Evolutionary conservation across 2,113 vertebrate species (phyloP), one percentile per base, ranked within the genome.

Genomic region (Pheucticus melanocephalus): DNA sequence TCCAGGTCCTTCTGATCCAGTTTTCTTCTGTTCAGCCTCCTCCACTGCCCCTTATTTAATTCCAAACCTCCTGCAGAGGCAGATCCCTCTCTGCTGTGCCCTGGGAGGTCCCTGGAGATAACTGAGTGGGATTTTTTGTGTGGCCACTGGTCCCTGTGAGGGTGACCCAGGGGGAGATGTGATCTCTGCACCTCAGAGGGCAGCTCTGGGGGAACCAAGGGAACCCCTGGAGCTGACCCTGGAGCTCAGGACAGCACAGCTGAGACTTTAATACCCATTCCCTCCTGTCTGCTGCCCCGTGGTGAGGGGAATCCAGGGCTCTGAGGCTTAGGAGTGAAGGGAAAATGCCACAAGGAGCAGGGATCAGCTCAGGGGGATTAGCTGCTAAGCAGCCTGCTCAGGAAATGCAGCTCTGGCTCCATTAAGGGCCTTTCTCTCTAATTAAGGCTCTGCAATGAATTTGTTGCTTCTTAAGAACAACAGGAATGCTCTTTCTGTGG

Each of bases 251-350:
- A 66, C 72, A 53, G 15, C 7, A 31, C 6, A n/a, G 25, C 21
- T 23, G 76, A 59, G 57, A 3, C 31, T 30, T 19, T 75, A n/a
- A 71, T 24, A 12, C 68, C 53, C 6, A 4, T 40, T 64, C 42
- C 71, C 54, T 56, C 19, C 7, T 1, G 6, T 72, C 61, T 66
- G 40, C 80, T 75, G 5, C 27, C 3, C 9, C 0, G 0, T 39
- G 77, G 11, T 1, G 61, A 51, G 63, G 63, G 37, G 48, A 88
- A 72, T 37, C 39, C 39, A 45, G 69, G 44, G 78, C 85, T 96
- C 2, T 1, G 71, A 33, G 64, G 45, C 40, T 86, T 30, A 30
- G 33, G 45, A 54, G 25, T 0, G 40, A 31, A 50, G 73, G 78
- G 65, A 73, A 70, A 65, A 84, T 19, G 42, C 56, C 44, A 8